Base-by-base conservation (phyloP, 2,113 vertebrate species). In the Scomber japonicus region DNA sequence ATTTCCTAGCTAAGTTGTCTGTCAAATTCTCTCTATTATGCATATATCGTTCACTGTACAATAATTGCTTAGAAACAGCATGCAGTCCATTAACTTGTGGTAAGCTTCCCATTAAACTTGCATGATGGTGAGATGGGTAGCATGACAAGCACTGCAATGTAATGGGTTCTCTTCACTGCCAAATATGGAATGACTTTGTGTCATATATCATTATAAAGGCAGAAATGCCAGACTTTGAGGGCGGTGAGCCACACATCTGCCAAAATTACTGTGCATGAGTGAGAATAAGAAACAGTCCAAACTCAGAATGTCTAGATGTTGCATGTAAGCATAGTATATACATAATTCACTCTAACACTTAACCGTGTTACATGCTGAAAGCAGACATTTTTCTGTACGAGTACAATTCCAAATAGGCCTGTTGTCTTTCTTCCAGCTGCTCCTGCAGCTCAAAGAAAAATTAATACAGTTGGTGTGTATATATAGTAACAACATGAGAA, bases 71-170 rank as follows among this genome's bases (percentile, higher is more conserved):
- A 86, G 91, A 90, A 88, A 84, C 90, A 92, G 90, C 88, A 69
- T 85, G 87, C 54, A 80, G 87, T 88, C 93, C 85, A 94, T 93
- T 92, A 93, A 87, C 71, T 90, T 84, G 80, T 14, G 71, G 80
- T 81, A 82, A 91, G 87, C 91, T 85, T 90, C 80, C 83, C 88
- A 92, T 94, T 94, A 93, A 94, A 93, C 76, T 86, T 91, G 88
- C 82, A 94, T 93, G 92, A 91, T 86, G 75, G 85, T 56, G 59
- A 91, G 88, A 91, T 82, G 89, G 77, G 83, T 83, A 68, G 86
- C 81, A 85, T 88, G 90, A 91, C 82, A 91, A 80, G 82, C 64
- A 61, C 81, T 76, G 85, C 76, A 87, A 86, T 91, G 83, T 91
- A 91, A 93, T 91, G 84, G 90, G 88, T 85, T 91, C 70, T 85